These are phyloP conservation scores for Diorhabda elongata DNA, from an alignment of 1,140 invertebrate species.

Conservation along the genomic window DNA sequence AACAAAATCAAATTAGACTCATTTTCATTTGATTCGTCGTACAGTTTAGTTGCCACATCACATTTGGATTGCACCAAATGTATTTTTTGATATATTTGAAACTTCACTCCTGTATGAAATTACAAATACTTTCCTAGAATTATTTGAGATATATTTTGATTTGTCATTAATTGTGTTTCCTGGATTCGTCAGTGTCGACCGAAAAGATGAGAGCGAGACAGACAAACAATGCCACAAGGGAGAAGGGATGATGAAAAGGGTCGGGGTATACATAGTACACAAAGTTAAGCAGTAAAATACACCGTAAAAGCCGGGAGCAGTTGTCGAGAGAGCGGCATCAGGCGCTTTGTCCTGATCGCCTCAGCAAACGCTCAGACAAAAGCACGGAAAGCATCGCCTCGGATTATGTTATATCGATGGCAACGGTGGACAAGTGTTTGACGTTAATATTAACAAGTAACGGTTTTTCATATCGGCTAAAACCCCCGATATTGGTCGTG, in stretches of 20 bases:
- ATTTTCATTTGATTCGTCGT: no score
- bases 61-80: no score
- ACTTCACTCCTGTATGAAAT: no score
- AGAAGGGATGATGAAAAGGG: slow-evolving; percentile 20
- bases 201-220: background rate
- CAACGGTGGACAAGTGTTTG: slow-evolving; percentile 30
- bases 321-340: slow-evolving; percentile 30
- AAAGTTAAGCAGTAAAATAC: slow-evolving; percentile 38
- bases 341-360: slow-evolving; percentile 35
- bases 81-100: no score
- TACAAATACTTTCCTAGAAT: no score
- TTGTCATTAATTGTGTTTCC: background rate
- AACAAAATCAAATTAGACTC: no score
- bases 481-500: slow-evolving; percentile 24
- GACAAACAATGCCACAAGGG: slow-evolving; percentile 10
- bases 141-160: background rate
- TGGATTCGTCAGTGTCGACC: background rate
- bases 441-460: slow-evolving; percentile 35
- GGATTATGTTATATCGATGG: slow-evolving; percentile 32
- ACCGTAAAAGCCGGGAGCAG: slow-evolving; percentile 36
- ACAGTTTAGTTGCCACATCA: no score
- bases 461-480: slow-evolving; percentile 27
- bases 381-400: slow-evolving; percentile 31
- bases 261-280: slow-evolving; percentile 22
- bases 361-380: slow-evolving; percentile 37